Conservation (phyloP, 2,888 invertebrate species). For the Drosophila pseudotakahashii region DNA sequence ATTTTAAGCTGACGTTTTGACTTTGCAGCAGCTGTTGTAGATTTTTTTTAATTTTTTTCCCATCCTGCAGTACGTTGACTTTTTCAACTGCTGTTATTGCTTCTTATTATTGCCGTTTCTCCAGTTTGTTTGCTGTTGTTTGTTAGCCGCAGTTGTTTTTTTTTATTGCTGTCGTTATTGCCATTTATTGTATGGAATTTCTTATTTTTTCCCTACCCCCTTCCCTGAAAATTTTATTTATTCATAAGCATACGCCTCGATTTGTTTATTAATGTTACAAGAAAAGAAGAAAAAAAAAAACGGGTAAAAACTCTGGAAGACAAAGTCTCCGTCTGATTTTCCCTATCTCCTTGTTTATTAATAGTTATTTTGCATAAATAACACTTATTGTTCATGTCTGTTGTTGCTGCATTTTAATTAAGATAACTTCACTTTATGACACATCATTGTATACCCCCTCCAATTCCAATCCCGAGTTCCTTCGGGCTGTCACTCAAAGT, state of each 20-base stretch:
- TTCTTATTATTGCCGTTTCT: constrained; percentile 32
- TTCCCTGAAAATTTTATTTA: constrained; percentile 29
- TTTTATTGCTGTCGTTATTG: constrained; percentile 24
- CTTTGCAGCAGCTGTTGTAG: constrained; percentile 40
- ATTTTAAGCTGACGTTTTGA: constrained; percentile 66
- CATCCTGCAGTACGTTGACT: constrained; percentile 63
- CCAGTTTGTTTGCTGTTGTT: constrained; percentile 34
- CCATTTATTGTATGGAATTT: constrained; percentile 22
- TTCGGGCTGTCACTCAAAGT: constrained; percentile 20
- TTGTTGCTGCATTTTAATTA: constrained; percentile 70
- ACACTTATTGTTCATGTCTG: constrained; percentile 30
- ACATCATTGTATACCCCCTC: constrained; percentile 20
- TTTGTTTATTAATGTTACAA: no score
- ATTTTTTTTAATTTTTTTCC: constrained; percentile 36
- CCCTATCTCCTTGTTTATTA: constrained; percentile 44
- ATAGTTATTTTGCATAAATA: constrained; percentile 30
- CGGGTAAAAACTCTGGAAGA: constrained; percentile 1
- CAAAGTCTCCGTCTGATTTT: constrained; percentile 44
- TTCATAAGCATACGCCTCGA: constrained; percentile 54
- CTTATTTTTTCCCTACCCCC: background rate
- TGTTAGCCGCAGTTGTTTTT: constrained; percentile 58
- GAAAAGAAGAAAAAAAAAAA: no score
- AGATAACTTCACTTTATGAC: constrained; percentile 72
- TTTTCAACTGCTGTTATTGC: constrained; percentile 35
- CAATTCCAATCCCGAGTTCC: constrained; percentile 6